Base-by-base conservation (phyloP, 2,888 invertebrate species). In the Drosophila paucipuncta region DNA sequence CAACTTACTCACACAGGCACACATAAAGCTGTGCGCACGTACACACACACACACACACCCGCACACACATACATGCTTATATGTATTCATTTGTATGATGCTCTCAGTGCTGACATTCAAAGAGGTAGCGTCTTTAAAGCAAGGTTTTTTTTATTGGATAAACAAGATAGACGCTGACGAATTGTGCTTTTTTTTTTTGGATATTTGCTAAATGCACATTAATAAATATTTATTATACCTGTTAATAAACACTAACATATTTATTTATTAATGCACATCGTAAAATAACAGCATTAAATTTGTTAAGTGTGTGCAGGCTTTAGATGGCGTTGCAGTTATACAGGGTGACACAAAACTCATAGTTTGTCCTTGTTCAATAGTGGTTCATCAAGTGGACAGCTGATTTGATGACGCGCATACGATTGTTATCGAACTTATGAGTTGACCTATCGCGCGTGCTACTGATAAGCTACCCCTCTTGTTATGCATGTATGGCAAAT, bases 51-150 rank as follows among this genome's bases (percentile, higher is more conserved):
- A 35, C 22, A 35, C 62, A 16, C 31, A 33, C 30, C 33, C 50
- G 28, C 60, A 59, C 55, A 43, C 43, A 50, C 31, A 35, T 55
- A 13, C 30, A 35, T 39, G 41, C 41, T 10, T 50, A 57, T 39
- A 53, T 35, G 30, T 59, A 33, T 68, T 57, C 57, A 63, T 39
- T 60, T 59, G 63, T 60, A 57, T 65, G 73, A 63, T 58, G 74
- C 79, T 79, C 76, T 80, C 61, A 55, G 73, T 72, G 77, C 78
- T 83, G 82, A 80, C 83, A 82, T 82, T 82, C 83, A 80, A 80
- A 77, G 80, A 72, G 53, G 35, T 67, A 74, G 62, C 82, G 70
- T 68, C 69, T 71, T 65, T 69, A 59, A 72, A 70, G 72, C 84
- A 80, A 83, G 83, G 80, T 82, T 82, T 82, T 73, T 73, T 67